A percentile compares a stretch with the other conserved stretches of the same genome.
Evolutionary conservation across 2,797 vertebrate genomes (phyloP).

Genomic region (Paedocypris micromegethes): DNA sequence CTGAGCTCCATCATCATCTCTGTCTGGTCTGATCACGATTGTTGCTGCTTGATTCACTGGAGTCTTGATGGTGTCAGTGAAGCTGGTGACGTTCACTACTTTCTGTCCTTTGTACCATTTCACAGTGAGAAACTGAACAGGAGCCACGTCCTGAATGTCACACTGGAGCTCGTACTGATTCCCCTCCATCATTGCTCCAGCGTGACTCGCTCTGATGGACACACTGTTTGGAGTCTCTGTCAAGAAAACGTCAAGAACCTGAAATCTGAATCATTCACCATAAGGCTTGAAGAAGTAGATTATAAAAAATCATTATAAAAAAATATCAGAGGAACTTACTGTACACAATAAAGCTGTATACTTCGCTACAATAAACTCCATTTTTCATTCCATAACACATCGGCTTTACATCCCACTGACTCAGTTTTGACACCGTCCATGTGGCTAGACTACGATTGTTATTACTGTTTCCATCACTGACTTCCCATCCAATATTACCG

Average conservation of each 20-base stretch:
- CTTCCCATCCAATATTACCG: constrained; percentile 34
- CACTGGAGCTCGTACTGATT: constrained; percentile 44
- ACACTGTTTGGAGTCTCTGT: constrained; percentile 60
- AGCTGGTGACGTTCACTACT: rapidly evolving
- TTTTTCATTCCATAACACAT: constrained; percentile 5
- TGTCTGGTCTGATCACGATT: rapidly evolving
- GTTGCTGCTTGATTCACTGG: constrained; percentile 6
- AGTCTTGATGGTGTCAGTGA: rapidly evolving
- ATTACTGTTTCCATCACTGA: background rate
- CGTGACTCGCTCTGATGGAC: constrained; percentile 27
- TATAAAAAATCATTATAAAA: background rate
- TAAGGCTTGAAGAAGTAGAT: background rate
- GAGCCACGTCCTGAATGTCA: constrained; percentile 53
- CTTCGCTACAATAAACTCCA: rapidly evolving
- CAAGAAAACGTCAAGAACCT: constrained; percentile 13
- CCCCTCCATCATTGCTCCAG: constrained; percentile 38
- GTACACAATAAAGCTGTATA: constrained; percentile 32
- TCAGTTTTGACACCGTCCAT: constrained; percentile 35
- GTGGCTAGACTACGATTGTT: constrained; percentile 1
- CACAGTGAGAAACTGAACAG: constrained; percentile 51
- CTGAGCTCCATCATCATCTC: constrained; percentile 45
- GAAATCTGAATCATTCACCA: background rate
- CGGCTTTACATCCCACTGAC: background rate
- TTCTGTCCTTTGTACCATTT: constrained; percentile 45
- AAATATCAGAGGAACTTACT: constrained; percentile 46